phyloP scores from a whole-genome alignment of 2,888 invertebrate genomes.

The Plemyria rubiginata region DNA sequence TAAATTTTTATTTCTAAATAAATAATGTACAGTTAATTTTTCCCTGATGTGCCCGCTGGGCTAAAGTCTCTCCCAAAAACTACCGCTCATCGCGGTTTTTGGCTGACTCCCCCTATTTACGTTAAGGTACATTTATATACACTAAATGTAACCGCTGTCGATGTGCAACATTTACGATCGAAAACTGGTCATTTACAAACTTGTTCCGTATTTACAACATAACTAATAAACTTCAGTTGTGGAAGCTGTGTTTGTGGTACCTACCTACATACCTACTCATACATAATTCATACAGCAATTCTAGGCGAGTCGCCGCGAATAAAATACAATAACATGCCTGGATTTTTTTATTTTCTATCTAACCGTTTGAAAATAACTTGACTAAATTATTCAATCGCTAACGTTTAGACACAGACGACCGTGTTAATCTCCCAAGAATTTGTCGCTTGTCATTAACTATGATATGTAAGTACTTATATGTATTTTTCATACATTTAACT shows the following conservation, averaged over 20 bases:
- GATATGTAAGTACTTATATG: too few species aligned
- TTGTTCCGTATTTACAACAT: background rate
- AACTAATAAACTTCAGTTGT: background rate
- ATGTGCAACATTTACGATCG: background rate
- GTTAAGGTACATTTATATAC: too few species aligned
- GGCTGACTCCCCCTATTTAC: too few species aligned
- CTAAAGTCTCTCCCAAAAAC: background rate
- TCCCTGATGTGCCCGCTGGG: too few species aligned
- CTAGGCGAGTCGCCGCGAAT: constrained; percentile 19
- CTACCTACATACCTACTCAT: background rate
- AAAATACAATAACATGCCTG: constrained; percentile 26
- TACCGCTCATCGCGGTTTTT: background rate
- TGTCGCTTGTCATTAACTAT: too few species aligned
- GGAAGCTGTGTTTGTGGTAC: background rate
- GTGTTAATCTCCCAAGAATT: too few species aligned
- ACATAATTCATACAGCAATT: constrained; percentile 30
- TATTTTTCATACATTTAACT: too few species aligned
- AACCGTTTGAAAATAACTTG: constrained; percentile 11
- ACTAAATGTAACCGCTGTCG: background rate
- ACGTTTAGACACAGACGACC: too few species aligned
- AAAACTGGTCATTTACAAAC: background rate
- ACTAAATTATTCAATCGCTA: background rate
- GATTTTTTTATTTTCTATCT: constrained; percentile 8
- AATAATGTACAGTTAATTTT: too few species aligned
- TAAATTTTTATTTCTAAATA: too few species aligned